Evolutionary conservation across 2,113 vertebrate species (phyloP).

Genomic region (Hemiscyllium ocellatum): DNA sequence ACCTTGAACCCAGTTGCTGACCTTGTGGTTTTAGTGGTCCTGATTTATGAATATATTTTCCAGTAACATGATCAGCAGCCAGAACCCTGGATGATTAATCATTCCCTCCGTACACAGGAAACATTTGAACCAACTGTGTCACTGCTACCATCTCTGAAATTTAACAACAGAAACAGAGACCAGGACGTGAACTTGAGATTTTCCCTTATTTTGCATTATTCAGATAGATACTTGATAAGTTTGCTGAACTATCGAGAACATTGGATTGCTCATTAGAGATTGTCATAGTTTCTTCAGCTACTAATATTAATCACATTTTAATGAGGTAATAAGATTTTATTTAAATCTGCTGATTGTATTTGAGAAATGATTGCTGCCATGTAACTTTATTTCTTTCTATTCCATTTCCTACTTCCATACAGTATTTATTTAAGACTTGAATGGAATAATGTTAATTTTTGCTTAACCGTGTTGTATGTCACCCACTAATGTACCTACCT

Average conservation of each 20-base stretch:
- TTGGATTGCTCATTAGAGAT: neutral
- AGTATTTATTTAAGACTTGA: neutral
- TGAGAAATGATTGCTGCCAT: neutral
- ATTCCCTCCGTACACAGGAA: neutral
- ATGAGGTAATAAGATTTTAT: neutral
- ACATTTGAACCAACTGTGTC: neutral
- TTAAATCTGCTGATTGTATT: slow-evolving; percentile 9
- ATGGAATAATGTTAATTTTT: neutral
- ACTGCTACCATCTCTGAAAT: neutral
- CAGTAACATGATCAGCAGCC: neutral
- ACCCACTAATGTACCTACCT: neutral
- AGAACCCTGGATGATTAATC: neutral
- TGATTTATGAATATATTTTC: neutral
- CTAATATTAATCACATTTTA: neutral
- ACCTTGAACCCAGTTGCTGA: neutral
- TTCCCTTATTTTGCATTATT: neutral
- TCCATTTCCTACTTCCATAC: neutral
- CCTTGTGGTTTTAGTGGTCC: neutral
- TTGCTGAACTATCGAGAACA: neutral
- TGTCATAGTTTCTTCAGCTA: neutral
- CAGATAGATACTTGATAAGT: neutral
- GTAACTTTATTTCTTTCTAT: neutral
- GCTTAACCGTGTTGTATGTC: neutral
- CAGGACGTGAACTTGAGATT: neutral
- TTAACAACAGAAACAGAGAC: neutral